Conservation (phyloP, 2,113 vertebrate genomes). For the Cacatua alba region DNA sequence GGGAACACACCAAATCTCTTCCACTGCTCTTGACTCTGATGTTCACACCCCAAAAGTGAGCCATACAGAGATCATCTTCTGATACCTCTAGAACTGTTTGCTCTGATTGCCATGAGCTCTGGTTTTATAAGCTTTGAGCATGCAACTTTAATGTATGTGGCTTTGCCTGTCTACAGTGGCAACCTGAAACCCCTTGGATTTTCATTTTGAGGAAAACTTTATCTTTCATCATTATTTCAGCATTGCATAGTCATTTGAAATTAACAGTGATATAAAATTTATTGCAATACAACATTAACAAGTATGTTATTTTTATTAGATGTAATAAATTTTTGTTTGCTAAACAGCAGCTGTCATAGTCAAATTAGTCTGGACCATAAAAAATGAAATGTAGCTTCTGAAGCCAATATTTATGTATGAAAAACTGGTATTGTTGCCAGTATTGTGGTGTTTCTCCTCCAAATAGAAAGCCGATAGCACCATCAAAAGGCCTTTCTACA, state of each 20-base stretch:
- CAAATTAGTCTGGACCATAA: neutral
- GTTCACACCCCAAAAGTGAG: neutral
- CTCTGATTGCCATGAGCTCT: neutral
- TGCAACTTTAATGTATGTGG: neutral
- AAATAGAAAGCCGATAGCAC: neutral
- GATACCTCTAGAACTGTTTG: neutral
- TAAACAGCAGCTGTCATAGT: neutral
- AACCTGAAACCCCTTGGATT: neutral
- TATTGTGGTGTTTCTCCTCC: neutral
- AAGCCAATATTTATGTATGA: neutral
- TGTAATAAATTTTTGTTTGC: neutral
- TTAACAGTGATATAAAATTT: neutral
- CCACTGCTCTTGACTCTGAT: neutral
- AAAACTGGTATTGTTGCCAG: neutral
- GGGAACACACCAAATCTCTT: neutral
- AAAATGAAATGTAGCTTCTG: neutral
- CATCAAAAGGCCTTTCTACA: neutral
- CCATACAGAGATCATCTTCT: neutral
- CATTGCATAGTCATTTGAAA: neutral
- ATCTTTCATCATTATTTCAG: neutral
- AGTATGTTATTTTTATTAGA: slow-evolving; percentile 4
- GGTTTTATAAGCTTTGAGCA: neutral
- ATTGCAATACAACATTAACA: neutral
- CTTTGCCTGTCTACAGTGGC: neutral
- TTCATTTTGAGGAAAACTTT: neutral